Conservation (phyloP, 2,888 invertebrate species). For the Antheraea yamamai region DNA sequence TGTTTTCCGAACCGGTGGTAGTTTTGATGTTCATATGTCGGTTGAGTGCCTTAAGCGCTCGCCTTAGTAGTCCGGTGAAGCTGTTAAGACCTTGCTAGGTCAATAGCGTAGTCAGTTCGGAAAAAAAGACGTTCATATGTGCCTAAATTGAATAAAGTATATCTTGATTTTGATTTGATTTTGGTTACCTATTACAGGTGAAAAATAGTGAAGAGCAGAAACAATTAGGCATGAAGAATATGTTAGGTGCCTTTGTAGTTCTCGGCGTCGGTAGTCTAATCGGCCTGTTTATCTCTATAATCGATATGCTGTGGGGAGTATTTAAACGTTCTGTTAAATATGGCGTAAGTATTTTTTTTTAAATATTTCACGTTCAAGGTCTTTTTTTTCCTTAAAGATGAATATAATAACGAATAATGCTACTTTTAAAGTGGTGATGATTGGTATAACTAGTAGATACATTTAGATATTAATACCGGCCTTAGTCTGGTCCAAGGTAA, state of each 20-base stretch:
- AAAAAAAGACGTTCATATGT: too few species aligned
- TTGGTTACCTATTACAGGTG: conserved; percentile 34
- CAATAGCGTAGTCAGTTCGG: too few species aligned
- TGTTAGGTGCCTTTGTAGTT: conserved; percentile 74
- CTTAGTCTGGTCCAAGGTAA: too few species aligned
- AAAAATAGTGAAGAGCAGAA: conserved; percentile 55
- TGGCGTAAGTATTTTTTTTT: conserved; percentile 50
- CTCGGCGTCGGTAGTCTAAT: conserved; percentile 65
- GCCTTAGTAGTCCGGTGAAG: too few species aligned
- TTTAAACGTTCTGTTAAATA: conserved; percentile 75
- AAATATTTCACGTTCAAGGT: background rate
- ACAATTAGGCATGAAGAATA: conserved; percentile 70
- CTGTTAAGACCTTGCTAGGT: too few species aligned
- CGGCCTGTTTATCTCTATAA: conserved; percentile 62
- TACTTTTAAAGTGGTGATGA: background rate
- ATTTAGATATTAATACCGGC: too few species aligned
- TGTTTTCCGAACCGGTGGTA: too few species aligned
- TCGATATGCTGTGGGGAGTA: conserved; percentile 77
- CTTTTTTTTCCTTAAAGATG: background rate
- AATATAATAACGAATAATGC: background rate
- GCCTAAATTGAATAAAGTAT: too few species aligned
- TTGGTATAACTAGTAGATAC: background rate
- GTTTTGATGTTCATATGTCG: too few species aligned
- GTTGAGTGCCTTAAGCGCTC: too few species aligned
- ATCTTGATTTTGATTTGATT: too few species aligned